These are phyloP conservation scores for Frankliniella fusca DNA, from an alignment of 2,888 invertebrate genomes.

Conservation along the genomic window DNA sequence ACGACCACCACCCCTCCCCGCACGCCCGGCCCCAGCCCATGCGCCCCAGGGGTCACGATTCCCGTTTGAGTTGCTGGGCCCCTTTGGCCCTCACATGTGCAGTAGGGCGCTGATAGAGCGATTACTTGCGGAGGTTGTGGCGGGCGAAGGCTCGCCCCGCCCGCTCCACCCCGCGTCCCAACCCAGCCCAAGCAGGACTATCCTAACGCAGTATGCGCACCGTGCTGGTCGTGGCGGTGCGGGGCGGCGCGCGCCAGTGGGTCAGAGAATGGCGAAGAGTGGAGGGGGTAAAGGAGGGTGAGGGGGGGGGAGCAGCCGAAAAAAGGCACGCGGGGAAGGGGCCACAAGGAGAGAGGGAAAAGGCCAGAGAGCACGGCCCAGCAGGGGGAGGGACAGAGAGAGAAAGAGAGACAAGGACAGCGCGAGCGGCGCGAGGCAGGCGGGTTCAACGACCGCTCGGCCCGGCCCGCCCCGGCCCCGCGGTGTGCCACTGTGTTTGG, in stretches of 20 bases:
- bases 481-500: conserved; percentile 31
- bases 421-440: conserved; percentile 25
- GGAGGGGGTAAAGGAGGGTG: conserved; percentile 23
- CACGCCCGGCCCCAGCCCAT: neutral
- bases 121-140: no score
- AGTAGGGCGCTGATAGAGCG: neutral
- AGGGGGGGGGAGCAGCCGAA: conserved; percentile 29
- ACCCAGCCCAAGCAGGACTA: neutral
- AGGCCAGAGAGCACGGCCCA: conserved; percentile 40
- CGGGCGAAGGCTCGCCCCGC: no score
- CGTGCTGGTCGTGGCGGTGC: neutral
- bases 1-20: neutral
- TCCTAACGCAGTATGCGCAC: neutral
- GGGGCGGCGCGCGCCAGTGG: conserved; percentile 12
- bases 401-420: conserved; percentile 29
- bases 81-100: neutral
- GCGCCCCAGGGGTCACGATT: neutral
- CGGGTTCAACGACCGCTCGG: conserved; percentile 31
- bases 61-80: neutral
- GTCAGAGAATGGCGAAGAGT: conserved; percentile 34
- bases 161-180: no score
- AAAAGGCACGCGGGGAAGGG: conserved; percentile 34
- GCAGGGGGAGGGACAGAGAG: conserved; percentile 30
- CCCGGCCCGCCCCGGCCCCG: neutral
- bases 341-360: conserved; percentile 35